Evolutionary conservation across 2,797 vertebrate genomes (phyloP), one percentile per base, ranked within the genome.

Genomic region (Selene dorsalis): DNA sequence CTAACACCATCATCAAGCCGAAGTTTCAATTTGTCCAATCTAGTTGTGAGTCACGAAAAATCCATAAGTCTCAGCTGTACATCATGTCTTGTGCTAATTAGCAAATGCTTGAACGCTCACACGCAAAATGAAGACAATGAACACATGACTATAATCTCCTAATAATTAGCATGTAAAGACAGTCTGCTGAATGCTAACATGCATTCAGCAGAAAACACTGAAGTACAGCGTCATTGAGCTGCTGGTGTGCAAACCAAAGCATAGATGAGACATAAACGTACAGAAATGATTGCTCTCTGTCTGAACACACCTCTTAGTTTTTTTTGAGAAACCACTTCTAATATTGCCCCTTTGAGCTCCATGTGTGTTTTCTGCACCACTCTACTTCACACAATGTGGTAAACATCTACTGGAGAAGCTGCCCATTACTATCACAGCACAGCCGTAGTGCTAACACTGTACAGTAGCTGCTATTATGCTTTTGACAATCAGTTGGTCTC

Each of bases 401-500:
- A 60, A 14, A 65, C 61, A 64, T 35, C 28, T 28, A 28, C 39
- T 18, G 35, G 55, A 26, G 2, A 45, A 20, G 28, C 4, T 62
- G 59, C 28, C 30, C 24, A 10, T 9, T 17, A 12, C 43, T 48
- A 48, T 7, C 3, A 45, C 30, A 69, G 38, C 12, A 35, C 60
- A 35, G 38, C 24, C 52, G 16, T 5, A 17, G 14, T 20, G 52
- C 32, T 26, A 14, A 1, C 14, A 6, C 64, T 26, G 3, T 52
- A 18, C 28, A 55, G n/a, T 18, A 56, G 52, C 47, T 20, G 28
- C 48, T 57, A 16, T 38, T 24, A 39, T 69, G 60, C 12, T 61
- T 75, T 61, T 41, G 43, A 80, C 52, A 66, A 76, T 59, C 18
- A 11, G 41, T 45, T 50, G 68, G 71, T 48, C 66, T 79, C 43